Evolutionary conservation across 2,113 vertebrate species (phyloP).

Genomic region (Myodes glareolus): DNA sequence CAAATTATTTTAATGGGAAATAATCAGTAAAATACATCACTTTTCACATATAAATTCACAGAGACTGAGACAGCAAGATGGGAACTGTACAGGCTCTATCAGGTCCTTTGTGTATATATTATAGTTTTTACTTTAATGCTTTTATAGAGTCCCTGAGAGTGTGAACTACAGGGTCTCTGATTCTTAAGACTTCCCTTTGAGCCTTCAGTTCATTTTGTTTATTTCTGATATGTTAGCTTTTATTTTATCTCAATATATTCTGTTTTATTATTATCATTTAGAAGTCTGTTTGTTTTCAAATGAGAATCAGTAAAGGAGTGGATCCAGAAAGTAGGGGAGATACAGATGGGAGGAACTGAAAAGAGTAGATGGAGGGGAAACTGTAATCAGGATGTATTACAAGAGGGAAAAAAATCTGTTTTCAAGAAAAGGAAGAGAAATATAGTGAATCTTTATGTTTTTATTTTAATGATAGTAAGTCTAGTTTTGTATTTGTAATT

Average conservation of each 20-base stretch:
- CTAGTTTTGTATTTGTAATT: neutral
- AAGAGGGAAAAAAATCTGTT: neutral
- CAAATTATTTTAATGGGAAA: neutral
- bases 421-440: neutral
- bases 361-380: neutral
- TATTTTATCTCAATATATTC: neutral
- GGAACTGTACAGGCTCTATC: neutral
- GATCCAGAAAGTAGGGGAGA: neutral
- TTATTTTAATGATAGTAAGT: neutral
- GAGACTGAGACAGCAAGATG: neutral
- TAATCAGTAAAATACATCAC: neutral
- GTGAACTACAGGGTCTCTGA: neutral
- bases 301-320: neutral
- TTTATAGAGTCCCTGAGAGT: neutral
- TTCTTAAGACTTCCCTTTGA: neutral
- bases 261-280: neutral
- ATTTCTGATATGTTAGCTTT: neutral
- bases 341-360: neutral
- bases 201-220: neutral
- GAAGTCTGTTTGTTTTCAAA: neutral
- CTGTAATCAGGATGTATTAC: neutral
- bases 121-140: neutral
- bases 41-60: neutral
- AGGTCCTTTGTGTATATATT: neutral
- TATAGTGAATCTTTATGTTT: neutral